These are phyloP conservation scores for Dynastes grantii DNA, from an alignment of 2,888 invertebrate species.

Conservation along the genomic window DNA sequence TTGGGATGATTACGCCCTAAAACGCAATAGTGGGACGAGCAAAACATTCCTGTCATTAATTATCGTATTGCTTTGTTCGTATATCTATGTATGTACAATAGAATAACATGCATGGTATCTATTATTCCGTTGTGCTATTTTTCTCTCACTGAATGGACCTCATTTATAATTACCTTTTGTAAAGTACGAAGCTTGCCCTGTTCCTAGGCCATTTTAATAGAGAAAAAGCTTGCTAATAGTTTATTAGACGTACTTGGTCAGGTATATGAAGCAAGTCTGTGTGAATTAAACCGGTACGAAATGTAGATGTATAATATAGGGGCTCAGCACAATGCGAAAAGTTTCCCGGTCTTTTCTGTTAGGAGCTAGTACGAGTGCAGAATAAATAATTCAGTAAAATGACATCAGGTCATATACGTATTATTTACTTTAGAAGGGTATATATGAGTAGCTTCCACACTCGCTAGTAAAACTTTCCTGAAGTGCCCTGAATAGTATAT, in stretches of 20 bases:
- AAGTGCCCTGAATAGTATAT: background rate
- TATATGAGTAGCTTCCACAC: background rate
- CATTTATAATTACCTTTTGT: constrained; percentile 41
- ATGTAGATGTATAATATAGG: background rate
- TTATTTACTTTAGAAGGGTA: constrained; percentile 1
- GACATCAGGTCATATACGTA: background rate
- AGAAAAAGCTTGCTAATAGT: constrained; percentile 16
- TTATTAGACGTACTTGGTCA: constrained; percentile 8
- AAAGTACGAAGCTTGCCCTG: background rate
- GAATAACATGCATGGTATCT: constrained; percentile 12
- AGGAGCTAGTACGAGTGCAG: background rate
- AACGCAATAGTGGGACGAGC: background rate
- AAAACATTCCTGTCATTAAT: constrained; percentile 33
- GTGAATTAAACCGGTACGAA: constrained; percentile 15
- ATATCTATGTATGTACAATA: background rate
- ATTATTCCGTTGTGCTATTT: constrained; percentile 36
- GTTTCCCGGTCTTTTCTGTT: constrained; percentile 2
- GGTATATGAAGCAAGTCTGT: constrained; percentile 1
- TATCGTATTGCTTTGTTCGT: constrained; percentile 35
- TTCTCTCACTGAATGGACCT: constrained; percentile 29
- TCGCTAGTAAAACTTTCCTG: background rate
- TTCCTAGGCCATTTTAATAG: constrained; percentile 7
- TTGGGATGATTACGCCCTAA: constrained; percentile 18
- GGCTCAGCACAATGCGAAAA: background rate
- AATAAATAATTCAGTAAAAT: constrained; percentile 20